phyloP scores from a whole-genome alignment of 2,888 invertebrate genomes.

The Drosophila meridiana region DNA sequence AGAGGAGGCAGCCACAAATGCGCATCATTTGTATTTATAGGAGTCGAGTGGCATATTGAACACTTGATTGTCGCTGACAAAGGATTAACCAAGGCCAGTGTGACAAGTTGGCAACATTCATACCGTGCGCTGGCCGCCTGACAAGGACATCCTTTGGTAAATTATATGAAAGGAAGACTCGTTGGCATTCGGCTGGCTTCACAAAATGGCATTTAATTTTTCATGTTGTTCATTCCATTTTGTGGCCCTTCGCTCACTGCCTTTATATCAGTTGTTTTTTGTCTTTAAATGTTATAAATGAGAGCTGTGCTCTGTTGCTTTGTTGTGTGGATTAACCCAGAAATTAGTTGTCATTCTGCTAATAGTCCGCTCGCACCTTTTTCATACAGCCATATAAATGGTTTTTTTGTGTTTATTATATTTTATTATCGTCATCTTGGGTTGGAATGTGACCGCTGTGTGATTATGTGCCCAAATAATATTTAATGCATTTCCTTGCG shows the following conservation, averaged over 20 bases:
- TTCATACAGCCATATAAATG: conserved; percentile 52
- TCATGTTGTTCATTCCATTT: conserved; percentile 47
- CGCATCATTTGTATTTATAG: conserved; percentile 40
- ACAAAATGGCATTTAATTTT: conserved; percentile 60
- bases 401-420: conserved; percentile 52
- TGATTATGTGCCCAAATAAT: conserved; percentile 48
- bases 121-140: not conserved
- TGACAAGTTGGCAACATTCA: conserved; percentile 35
- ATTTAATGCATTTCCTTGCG: conserved; percentile 47
- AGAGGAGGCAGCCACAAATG: conserved; percentile 19
- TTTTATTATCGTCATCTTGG: conserved; percentile 28
- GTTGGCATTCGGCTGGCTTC: conserved; percentile 18
- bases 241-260: conserved; percentile 18
- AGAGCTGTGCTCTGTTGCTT: conserved; percentile 32
- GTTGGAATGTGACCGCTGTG: conserved; percentile 11
- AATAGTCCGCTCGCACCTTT: conserved; percentile 60
- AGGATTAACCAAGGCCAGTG: conserved; percentile 40
- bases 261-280: conserved; percentile 14
- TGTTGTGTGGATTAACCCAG: conserved; percentile 35
- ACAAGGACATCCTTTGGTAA: conserved; percentile 21
- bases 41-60: conserved; percentile 32
- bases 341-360: conserved; percentile 65
- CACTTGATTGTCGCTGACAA: conserved; percentile 43
- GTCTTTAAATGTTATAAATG: conserved; percentile 61
- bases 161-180: conserved; percentile 12